Evolutionary conservation across 2,888 invertebrate species (phyloP).

Genomic region (Euspilapteryx auroguttella): DNA sequence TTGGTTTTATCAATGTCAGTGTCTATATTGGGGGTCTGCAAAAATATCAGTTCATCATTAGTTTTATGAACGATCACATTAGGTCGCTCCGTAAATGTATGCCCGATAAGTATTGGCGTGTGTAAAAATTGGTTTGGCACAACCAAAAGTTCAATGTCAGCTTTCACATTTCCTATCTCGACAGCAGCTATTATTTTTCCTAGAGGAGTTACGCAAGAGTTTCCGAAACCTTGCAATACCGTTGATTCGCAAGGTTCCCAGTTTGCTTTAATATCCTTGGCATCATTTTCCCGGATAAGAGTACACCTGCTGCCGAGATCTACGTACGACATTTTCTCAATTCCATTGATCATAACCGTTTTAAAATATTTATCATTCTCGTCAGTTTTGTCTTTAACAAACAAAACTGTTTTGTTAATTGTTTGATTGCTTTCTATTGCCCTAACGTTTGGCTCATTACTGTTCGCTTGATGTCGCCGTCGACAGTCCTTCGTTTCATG

Average conservation of each 20-base stretch:
- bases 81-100: background rate
- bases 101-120: background rate
- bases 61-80: background rate
- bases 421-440: too few species aligned
- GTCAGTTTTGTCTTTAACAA: background rate
- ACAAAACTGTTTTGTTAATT: too few species aligned
- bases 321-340: slow-evolving; percentile 1
- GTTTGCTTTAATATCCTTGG: background rate
- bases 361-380: background rate
- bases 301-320: slow-evolving; percentile 4
- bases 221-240: slow-evolving; percentile 5
- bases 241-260: slow-evolving; percentile 11
- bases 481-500: too few species aligned
- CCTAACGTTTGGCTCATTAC: too few species aligned
- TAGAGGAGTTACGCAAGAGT: slow-evolving; percentile 1
- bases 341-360: slow-evolving; percentile 1
- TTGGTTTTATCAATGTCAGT: background rate
- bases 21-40: background rate
- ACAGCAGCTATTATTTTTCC: background rate
- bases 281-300: slow-evolving; percentile 1
- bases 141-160: background rate
- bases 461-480: too few species aligned
- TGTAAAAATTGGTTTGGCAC: background rate
- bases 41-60: background rate
- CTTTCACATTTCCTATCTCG: background rate